Conservation (phyloP, 2,797 vertebrate genomes). For the Avahi laniger region DNA sequence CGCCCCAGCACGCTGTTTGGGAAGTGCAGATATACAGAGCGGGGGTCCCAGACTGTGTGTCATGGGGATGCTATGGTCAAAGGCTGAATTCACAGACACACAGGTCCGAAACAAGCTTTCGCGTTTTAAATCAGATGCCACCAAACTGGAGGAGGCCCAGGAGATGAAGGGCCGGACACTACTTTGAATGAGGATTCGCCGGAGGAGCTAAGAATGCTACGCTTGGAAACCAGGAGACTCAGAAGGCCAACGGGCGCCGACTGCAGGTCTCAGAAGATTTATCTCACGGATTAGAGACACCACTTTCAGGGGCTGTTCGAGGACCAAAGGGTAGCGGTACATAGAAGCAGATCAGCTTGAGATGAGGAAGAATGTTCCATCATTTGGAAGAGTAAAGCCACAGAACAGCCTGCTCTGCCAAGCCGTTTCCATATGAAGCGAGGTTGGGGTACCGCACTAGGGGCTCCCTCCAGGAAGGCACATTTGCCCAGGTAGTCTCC, state of each 20-base stretch:
- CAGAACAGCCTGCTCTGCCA: neutral
- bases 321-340: neutral
- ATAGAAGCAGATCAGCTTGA: neutral
- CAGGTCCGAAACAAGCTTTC: accelerated
- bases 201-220: neutral
- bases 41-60: accelerated
- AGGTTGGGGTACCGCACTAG: accelerated
- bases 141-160: neutral
- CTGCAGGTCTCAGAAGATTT: neutral
- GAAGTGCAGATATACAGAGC: accelerated
- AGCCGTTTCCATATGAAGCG: neutral
- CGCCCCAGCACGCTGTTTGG: accelerated
- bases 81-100: neutral
- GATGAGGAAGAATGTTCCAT: neutral
- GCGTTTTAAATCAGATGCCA: neutral
- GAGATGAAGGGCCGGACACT: too few relatives aligned
- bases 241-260: neutral
- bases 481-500: neutral
- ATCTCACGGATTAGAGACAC: neutral
- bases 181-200: accelerated
- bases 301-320: neutral
- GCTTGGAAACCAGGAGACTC: neutral
- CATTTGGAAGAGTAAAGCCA: neutral
- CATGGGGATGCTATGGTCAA: neutral
- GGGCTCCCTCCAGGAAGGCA: neutral